Evolutionary conservation across 2,888 invertebrate genomes (phyloP).

Genomic region (Iphiclides podalirius): DNA sequence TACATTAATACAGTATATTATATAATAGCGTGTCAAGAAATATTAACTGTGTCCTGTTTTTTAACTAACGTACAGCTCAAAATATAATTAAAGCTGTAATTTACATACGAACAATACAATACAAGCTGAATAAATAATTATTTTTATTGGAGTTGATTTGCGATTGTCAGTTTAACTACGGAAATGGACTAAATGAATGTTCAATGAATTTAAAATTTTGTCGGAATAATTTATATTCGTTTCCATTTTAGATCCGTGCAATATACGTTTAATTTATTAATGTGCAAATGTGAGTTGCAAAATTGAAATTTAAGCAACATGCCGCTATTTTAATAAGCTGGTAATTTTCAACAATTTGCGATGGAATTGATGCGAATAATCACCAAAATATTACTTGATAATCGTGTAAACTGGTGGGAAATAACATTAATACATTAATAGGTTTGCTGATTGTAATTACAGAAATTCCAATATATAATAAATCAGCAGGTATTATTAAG

Average conservation of each 20-base stretch:
- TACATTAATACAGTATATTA: too few species aligned
- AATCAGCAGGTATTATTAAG: too few species aligned
- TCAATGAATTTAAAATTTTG: conserved; percentile 12
- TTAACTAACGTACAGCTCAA: too few species aligned
- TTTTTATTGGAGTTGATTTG: conserved; percentile 14
- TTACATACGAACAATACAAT: conserved; percentile 1
- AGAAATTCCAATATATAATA: too few species aligned
- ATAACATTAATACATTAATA: too few species aligned
- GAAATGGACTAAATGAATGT: conserved; percentile 15
- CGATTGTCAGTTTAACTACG: conserved; percentile 16
- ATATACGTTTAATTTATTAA: conserved; percentile 12
- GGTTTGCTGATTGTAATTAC: too few species aligned
- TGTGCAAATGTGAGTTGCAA: background rate
- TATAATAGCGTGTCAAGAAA: too few species aligned
- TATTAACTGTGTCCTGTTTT: too few species aligned
- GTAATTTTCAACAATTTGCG: background rate
- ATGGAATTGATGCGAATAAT: background rate
- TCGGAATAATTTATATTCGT: conserved; percentile 9
- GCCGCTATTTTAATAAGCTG: background rate
- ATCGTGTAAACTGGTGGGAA: too few species aligned
- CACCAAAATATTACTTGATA: too few species aligned
- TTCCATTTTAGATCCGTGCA: conserved; percentile 5
- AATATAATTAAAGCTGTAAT: conserved; percentile 1
- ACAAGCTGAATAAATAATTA: conserved; percentile 16
- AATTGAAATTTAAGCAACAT: conserved; percentile 3